Percentiles rank a stretch among this genome's conserved stretches.
phyloP scores from a whole-genome alignment of 2,888 invertebrate species.

The Diachrysia chrysitis region DNA sequence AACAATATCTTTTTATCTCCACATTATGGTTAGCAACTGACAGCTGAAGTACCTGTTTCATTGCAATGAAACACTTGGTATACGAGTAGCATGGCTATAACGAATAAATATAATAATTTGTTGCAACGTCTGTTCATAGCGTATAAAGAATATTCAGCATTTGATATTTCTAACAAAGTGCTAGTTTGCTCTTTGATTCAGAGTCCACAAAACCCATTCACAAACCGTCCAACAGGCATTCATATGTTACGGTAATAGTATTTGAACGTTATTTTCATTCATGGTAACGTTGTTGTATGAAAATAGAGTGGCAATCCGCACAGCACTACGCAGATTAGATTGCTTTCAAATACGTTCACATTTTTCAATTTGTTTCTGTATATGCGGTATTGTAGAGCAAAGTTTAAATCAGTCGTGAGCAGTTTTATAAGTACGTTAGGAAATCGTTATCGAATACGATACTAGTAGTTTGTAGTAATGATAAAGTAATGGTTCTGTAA shows the following conservation, averaged over 20 bases:
- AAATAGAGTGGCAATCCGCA: slow-evolving; percentile 59
- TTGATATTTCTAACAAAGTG: not conserved
- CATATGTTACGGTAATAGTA: slow-evolving; percentile 29
- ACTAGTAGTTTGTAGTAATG: not conserved
- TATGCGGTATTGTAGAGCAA: slow-evolving; percentile 38
- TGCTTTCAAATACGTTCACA: slow-evolving; percentile 66
- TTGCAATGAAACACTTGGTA: not conserved
- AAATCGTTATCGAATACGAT: not conserved
- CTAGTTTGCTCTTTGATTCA: not conserved
- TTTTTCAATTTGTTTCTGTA: slow-evolving; percentile 72
- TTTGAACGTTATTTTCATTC: slow-evolving; percentile 47
- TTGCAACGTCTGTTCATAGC: not conserved
- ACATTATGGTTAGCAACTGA: not conserved
- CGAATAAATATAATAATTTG: slow-evolving; percentile 3
- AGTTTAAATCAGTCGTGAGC: slow-evolving; percentile 16
- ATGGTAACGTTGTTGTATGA: slow-evolving; percentile 51
- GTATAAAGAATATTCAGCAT: not conserved
- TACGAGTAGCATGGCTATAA: not conserved
- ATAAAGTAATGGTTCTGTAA: too few relatives aligned
- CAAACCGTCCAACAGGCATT: slow-evolving; percentile 13
- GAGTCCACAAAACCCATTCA: not conserved
- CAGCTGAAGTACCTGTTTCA: slow-evolving; percentile 4
- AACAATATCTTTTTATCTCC: slow-evolving; percentile 4
- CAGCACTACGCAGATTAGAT: slow-evolving; percentile 69
- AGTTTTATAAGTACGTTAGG: not conserved